A percentile compares a stretch with the other conserved stretches of the same genome.
Conservation (phyloP, 2,888 invertebrate species). For the Drosophila gaucha region DNA sequence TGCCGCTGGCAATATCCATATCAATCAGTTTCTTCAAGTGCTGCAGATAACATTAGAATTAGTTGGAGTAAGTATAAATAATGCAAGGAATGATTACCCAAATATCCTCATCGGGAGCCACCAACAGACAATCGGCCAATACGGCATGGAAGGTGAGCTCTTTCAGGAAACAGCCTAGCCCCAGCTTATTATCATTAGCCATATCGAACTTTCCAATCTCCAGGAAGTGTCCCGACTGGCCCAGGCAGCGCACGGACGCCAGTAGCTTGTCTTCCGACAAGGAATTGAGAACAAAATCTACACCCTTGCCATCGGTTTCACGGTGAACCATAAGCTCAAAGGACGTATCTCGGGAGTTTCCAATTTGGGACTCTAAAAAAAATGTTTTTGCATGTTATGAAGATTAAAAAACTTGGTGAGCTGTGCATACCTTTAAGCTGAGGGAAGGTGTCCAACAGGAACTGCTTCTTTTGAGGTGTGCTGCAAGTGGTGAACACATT, state of each 20-base stretch:
- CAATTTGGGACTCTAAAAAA: conserved; percentile 87
- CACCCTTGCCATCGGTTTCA: conserved; percentile 93
- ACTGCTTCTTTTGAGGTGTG: conserved; percentile 87
- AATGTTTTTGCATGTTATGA: not conserved
- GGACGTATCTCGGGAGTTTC: conserved; percentile 93
- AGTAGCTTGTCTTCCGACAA: conserved; percentile 95
- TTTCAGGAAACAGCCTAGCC: conserved; percentile 89
- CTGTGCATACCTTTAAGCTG: conserved; percentile 85
- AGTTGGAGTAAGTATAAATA: not conserved
- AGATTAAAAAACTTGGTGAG: too few species aligned
- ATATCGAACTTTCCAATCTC: conserved; percentile 95
- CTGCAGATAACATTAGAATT: conserved; percentile 46
- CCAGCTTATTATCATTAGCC: conserved; percentile 87
- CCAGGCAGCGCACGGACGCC: conserved; percentile 88
- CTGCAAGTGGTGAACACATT: conserved; percentile 90
- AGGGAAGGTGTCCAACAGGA: conserved; percentile 86
- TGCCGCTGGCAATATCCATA: conserved; percentile 88
- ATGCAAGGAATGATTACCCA: conserved; percentile 49
- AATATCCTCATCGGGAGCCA: conserved; percentile 84
- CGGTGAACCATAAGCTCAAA: conserved; percentile 94
- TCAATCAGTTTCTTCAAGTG: conserved; percentile 86
- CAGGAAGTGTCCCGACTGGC: conserved; percentile 88
- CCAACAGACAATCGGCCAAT: conserved; percentile 89
- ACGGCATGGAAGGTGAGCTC: conserved; percentile 92
- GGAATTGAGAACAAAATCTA: conserved; percentile 96